Percentiles rank a stretch among this genome's conserved stretches.
Evolutionary conservation across 1,140 invertebrate genomes (phyloP).

Genomic region (Drosophila ananassae): DNA sequence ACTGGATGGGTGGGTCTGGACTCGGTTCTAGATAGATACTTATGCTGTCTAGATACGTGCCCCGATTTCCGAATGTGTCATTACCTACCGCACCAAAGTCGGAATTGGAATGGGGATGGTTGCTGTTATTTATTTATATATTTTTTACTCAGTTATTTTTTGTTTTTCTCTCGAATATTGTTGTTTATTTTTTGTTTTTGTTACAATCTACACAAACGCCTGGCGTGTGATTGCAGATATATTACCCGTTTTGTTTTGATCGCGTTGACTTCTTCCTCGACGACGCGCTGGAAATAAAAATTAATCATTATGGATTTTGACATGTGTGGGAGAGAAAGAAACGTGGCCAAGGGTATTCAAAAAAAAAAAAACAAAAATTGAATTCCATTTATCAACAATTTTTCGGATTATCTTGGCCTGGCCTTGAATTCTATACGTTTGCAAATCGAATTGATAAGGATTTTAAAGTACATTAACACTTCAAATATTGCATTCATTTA

Average conservation of each 20-base stretch:
- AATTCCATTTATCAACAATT: conserved; percentile 23
- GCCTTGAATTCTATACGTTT: conserved; percentile 42
- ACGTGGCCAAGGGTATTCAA: conserved; percentile 18
- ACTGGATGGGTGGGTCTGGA: conserved; percentile 10
- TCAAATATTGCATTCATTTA: background rate
- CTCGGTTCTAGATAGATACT: conserved; percentile 8
- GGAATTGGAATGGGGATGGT: conserved; percentile 38
- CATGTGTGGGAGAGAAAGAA: conserved; percentile 14
- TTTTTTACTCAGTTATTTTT: conserved; percentile 15
- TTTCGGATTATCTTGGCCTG: conserved; percentile 2
- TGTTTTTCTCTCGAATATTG: conserved; percentile 10
- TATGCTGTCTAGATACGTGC: conserved; percentile 51
- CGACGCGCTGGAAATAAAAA: conserved; percentile 72
- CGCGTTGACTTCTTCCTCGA: conserved; percentile 24
- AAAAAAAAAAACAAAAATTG: conserved; percentile 10
- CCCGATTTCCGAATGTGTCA: conserved; percentile 59
- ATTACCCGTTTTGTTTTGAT: conserved; percentile 48
- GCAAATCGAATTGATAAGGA: conserved; percentile 15
- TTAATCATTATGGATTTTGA: conserved; percentile 62
- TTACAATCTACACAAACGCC: conserved; percentile 39
- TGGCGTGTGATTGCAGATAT: conserved; percentile 39
- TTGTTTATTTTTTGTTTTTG: conserved; percentile 30
- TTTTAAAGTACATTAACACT: background rate
- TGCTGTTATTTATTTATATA: conserved; percentile 30
- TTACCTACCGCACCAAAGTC: conserved; percentile 57